Evolutionary conservation across 2,888 invertebrate genomes (phyloP), one percentile per base, ranked within the genome.

Genomic region (Loripinus fragilis): DNA sequence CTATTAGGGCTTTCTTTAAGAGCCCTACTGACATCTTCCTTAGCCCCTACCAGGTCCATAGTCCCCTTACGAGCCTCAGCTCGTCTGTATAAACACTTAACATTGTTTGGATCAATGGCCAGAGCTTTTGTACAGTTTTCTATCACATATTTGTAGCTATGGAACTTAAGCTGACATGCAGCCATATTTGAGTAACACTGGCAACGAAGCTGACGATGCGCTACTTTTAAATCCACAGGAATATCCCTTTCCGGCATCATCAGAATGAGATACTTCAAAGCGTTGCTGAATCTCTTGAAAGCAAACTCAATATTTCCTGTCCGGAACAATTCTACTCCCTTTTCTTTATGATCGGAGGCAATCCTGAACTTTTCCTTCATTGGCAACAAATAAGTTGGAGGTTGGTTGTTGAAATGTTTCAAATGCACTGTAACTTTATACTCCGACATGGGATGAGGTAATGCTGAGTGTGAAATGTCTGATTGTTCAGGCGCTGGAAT

Each of bases 121-220:
- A 95, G 83, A 25, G 94, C 94, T 88, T 94, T 94, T 12, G 91
- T 91, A 94, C 94, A 97, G 17, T 97, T 94, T 50, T 95, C 94
- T 41, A 96, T 91, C 0, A 96, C 96, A 78, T 96, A 95, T 7
- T 95, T 95, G 92, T 95, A 96, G 84, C 96, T 96, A 15, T 95
- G 93, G 80, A 95, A 95, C 81, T 95, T 95, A 28, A 97, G 94
- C 87, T 97, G 96, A 91, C 97, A 97, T 65, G 96, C 96, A 0
- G 97, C 96, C 91, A 98, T 94, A 93, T 98, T 98, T 86, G 96
- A 96, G 91, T 96, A 97, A 12, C 97, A 94, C 66, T 87, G 80
- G 28, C 78, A 71, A 71, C 80, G 78, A 5, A 90, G 79, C n/a
- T 73, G 75, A 17, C 73, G 52, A 70, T 80, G 85, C 17, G 80